Conservation (phyloP, 2,113 vertebrate species). For the Monarcha castaneiventris region DNA sequence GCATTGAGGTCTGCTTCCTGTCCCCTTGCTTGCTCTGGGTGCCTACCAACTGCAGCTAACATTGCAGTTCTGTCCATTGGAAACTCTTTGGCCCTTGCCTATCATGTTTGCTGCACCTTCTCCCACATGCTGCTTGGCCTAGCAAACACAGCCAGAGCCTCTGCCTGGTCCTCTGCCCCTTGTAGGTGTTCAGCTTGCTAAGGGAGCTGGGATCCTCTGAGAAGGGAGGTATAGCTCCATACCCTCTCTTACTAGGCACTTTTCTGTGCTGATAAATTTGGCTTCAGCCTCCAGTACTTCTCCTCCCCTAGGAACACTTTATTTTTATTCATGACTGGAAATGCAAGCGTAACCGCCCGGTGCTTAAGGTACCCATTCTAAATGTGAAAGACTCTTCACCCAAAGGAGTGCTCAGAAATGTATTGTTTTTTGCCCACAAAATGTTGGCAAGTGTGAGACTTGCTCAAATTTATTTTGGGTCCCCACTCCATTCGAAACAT, state of each 20-base stretch:
- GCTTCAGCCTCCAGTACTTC: not conserved
- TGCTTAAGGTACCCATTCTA: not conserved
- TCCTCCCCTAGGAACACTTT: not conserved
- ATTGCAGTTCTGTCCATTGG: not conserved
- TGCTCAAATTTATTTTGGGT: not conserved
- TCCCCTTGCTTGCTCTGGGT: not conserved
- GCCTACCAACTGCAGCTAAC: not conserved
- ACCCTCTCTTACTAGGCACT: not conserved
- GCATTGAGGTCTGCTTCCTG: not conserved
- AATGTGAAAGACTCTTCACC: not conserved
- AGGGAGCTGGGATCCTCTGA: not conserved
- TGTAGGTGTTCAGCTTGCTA: not conserved
- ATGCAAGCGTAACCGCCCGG: rapidly evolving
- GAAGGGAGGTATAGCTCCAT: not conserved
- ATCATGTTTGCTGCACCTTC: not conserved
- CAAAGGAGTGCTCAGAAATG: not conserved
- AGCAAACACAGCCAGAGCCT: not conserved
- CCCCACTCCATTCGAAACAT: not conserved
- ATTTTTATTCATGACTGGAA: not conserved
- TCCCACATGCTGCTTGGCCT: not conserved
- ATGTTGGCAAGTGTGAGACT: not conserved
- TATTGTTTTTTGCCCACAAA: not conserved
- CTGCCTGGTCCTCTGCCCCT: not conserved
- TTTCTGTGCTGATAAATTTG: not conserved
- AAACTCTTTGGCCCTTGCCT: rapidly evolving